Conservation (phyloP, 2,113 vertebrate genomes). For the Lamprotornis superbus region DNA sequence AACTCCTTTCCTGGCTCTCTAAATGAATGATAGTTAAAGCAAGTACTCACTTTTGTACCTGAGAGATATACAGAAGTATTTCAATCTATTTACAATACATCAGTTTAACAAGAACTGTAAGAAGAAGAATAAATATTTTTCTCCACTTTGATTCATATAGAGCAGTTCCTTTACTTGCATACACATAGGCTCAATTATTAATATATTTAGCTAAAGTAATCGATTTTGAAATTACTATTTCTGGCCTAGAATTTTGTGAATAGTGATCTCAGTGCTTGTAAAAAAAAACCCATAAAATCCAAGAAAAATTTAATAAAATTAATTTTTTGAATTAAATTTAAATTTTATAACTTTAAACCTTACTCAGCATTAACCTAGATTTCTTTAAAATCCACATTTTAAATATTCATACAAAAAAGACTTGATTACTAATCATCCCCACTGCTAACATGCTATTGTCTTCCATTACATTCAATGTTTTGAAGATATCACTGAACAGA, state of each 20-base stretch:
- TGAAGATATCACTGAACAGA: background rate
- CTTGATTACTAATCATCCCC: background rate
- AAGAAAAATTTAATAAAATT: background rate
- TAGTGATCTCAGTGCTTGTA: background rate
- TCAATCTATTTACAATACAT: background rate
- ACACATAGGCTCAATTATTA: background rate
- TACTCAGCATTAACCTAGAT: background rate
- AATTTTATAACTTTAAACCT: background rate
- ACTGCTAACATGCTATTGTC: background rate
- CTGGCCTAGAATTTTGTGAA: background rate
- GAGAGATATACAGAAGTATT: background rate
- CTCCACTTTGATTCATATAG: background rate
- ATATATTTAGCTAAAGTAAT: background rate
- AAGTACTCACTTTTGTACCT: background rate
- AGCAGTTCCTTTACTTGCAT: background rate
- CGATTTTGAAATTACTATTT: background rate
- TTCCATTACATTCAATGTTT: background rate
- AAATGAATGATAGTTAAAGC: background rate
- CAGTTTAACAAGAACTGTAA: background rate
- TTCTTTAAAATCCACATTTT: background rate
- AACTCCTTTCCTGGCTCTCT: background rate
- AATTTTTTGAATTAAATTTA: background rate
- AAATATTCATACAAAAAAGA: background rate
- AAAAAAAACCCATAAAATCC: fast-evolving
- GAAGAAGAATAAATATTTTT: background rate